Conservation (phyloP, 2,113 vertebrate genomes). For the Pomatostomus ruficeps region DNA sequence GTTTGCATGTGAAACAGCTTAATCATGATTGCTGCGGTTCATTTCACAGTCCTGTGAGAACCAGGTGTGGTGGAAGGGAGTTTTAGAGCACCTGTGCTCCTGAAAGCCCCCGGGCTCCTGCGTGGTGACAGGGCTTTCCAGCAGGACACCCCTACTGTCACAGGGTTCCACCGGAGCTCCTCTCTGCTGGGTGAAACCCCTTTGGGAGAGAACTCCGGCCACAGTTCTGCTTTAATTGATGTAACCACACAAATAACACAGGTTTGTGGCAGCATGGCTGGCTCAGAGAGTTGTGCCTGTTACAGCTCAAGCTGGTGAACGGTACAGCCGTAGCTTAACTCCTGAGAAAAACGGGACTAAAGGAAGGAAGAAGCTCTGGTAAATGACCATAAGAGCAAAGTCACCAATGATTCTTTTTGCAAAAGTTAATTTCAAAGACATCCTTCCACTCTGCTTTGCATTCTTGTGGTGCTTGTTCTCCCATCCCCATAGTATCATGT, state of each 20-base stretch:
- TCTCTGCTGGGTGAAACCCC: not conserved
- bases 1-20: not conserved
- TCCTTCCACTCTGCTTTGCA: not conserved
- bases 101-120: not conserved
- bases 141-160: accelerated
- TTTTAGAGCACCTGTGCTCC: not conserved
- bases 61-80: not conserved
- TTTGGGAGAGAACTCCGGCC: not conserved
- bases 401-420: not conserved
- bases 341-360: not conserved
- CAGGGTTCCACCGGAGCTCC: not conserved
- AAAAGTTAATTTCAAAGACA: not conserved
- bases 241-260: not conserved
- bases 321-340: not conserved
- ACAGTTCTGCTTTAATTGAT: not conserved
- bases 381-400: not conserved
- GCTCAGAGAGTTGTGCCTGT: not conserved
- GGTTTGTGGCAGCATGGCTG: not conserved
- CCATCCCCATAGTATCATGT: accelerated
- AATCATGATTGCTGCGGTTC: not conserved
- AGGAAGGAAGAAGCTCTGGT: not conserved
- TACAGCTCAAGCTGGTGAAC: not conserved
- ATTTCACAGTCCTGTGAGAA: not conserved
- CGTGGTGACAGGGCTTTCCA: not conserved
- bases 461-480: not conserved